Base-by-base conservation (phyloP, 2,888 invertebrate species). In the Thecophora atra region DNA sequence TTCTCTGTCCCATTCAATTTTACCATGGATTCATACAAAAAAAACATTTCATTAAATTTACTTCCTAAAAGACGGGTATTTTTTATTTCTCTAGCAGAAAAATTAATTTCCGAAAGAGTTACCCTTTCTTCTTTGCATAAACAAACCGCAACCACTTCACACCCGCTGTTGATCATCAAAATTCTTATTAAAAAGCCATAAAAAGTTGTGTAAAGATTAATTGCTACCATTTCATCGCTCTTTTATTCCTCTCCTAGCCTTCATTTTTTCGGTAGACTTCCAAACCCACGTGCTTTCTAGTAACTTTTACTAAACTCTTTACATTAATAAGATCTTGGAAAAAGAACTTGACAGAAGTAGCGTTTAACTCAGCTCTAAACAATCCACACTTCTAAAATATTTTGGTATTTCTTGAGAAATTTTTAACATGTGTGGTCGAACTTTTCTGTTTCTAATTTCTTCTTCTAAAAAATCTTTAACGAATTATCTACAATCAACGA, bases 271-370 rank as follows among this genome's bases (percentile, higher is more conserved):
- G 26, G 6, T 8, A 28, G 66, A 66, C 56, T 37, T 56, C 21
- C 37, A 52, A 56, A 56, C 67, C 58, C 67, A 68, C 68, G 44
- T 58, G 56, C 44, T 58, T 68, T 67, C 15, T 37, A 68, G 42
- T 58, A 56, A 56, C 58, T 58, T 52, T 26, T 26, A 58, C 56
- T 58, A 58, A 30, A 30, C 44, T 30, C 37, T 54, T 37, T 54
- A 21, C 67, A 21, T 56, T 24, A 42, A 44, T 24, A 58, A 26
- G 17, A 11, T 24, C 26, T 58, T 13, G 24, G 2, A 47, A n/a
- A 47, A 5, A 47, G 17, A 47, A 47, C 8, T 47, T 11, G 47
- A 15, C 30, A 3, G 6, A 1, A 30, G n/a, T 26, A 60, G 30
- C 30, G 28, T 60, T 60, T 60, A 8, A n/a, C 19, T 24, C 47